Conservation (phyloP, 2,797 vertebrate species). For the Erpetoichthys calabaricus region DNA sequence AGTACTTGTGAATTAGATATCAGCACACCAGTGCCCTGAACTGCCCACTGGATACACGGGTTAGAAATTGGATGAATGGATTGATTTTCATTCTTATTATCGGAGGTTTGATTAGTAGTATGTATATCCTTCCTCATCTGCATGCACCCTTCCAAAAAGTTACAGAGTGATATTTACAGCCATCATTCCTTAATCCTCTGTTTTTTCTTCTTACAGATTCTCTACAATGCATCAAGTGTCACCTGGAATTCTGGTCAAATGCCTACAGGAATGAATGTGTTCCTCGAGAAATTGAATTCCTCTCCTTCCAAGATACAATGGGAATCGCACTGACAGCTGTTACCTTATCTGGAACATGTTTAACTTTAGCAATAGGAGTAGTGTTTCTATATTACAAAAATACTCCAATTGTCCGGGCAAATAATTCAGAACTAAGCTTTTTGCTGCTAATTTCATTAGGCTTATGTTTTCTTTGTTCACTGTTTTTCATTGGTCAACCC, state of each 20-base stretch:
- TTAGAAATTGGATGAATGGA: no score
- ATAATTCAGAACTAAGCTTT: slow-evolving; percentile 24
- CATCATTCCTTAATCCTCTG: no score
- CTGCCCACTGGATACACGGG: no score
- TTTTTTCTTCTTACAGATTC: slow-evolving; percentile 28
- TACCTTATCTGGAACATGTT: slow-evolving; percentile 32
- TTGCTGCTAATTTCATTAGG: slow-evolving; percentile 24
- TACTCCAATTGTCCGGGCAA: slow-evolving; percentile 42
- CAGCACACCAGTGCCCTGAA: no score
- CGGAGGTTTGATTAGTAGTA: no score
- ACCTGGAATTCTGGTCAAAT: slow-evolving; percentile 31
- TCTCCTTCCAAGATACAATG: slow-evolving; percentile 28
- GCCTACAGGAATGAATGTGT: slow-evolving; percentile 32
- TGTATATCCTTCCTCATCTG: no score
- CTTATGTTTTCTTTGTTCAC: slow-evolving; percentile 26
- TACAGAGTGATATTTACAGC: no score
- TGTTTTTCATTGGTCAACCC: slow-evolving; percentile 22
- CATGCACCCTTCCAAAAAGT: no score
- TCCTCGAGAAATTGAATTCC: slow-evolving; percentile 29
- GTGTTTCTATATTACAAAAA: slow-evolving; percentile 41
- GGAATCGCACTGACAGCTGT: slow-evolving; percentile 28
- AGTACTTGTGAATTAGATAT: no score
- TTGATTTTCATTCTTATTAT: no score
- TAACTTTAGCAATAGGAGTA: slow-evolving; percentile 37
- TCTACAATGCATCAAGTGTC: slow-evolving; percentile 30